Base-by-base conservation (phyloP, 2,797 vertebrate species). In the Eulemur albifrons region DNA sequence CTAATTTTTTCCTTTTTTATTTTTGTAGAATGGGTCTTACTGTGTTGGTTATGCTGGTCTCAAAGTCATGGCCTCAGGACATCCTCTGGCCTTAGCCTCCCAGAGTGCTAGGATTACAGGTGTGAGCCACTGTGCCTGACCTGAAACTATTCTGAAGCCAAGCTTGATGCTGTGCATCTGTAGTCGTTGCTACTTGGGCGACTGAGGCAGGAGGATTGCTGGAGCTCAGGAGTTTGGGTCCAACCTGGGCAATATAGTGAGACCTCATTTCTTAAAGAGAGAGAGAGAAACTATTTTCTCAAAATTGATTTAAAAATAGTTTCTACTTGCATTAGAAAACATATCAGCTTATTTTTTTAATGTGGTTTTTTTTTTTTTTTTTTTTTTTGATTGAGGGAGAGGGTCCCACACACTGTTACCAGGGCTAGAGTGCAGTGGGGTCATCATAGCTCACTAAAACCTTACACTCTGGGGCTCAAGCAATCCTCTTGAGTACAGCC, bases 271-370 rank as follows among this genome's bases (percentile, higher is more conserved):
- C 2, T 63, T 63, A 32, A 57, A 57, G 21, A 57, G 13, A 63
- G 27, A 32, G 59, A 27, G 25, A 61, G 27, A 30, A 65, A 92
- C 5, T 27, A 7, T 59, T 95, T 77, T 70, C n/a, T 48, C 76
- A 95, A 25, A 82, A 48, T 35, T 92, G 32, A 65, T 54, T 84
- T 81, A 76, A 48, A 88, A 80, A 59, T 84, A 69, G 23, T 91
- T 91, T 95, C 54, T 15, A 40, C 23, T 95, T 82, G 32, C 10
- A 77, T 72, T 92, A 35, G 43, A 90, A 96, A 93, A 50, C 30
- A 79, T 72, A 59, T 89, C 38, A 80, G 8, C 0, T 76, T 93
- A 48, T 35, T 65, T 65, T 35, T 84, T 63, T 63, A 32, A 63
- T 63, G 27, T 5, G 2, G 7, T 30, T 63, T 63, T 10, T 25